A percentile compares a stretch with the other conserved stretches of the same genome.
phyloP scores from a whole-genome alignment of 2,113 vertebrate species.

The Dasyprocta punctata region DNA sequence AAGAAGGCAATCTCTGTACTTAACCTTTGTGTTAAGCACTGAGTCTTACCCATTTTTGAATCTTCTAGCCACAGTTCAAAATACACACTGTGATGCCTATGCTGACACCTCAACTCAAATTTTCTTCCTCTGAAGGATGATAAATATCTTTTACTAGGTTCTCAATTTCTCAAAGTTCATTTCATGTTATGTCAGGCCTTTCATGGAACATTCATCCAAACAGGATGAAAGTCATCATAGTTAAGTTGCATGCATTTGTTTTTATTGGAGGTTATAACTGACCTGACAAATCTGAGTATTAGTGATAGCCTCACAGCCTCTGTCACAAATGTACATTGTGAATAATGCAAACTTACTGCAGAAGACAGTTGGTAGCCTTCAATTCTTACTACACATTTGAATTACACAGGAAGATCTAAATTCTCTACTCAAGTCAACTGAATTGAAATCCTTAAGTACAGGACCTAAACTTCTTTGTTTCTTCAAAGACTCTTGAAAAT shows the following conservation, averaged over 20 bases:
- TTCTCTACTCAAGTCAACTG: not conserved
- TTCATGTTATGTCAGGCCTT: no score
- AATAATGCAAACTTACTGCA: no score
- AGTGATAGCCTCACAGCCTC: no score
- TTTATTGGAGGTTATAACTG: no score
- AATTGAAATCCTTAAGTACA: not conserved
- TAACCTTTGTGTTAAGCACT: no score
- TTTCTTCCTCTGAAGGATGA: slow-evolving; percentile 18
- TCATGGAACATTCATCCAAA: no score
- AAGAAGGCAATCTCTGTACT: not conserved
- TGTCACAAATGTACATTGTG: no score
- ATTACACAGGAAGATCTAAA: not conserved
- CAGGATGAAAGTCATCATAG: no score
- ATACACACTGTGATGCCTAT: not conserved
- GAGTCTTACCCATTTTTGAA: not conserved
- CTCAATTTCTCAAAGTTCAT: not conserved
- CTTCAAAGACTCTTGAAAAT: not conserved
- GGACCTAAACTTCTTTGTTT: not conserved
- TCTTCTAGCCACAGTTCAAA: not conserved
- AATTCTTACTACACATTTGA: not conserved
- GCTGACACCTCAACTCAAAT: not conserved
- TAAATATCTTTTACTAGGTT: not conserved
- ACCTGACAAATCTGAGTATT: no score
- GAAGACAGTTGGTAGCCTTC: no score
- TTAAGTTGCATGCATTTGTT: no score